These are phyloP conservation scores for Siniperca knerii DNA, from an alignment of 2,113 vertebrate genomes.

Conservation along the genomic window DNA sequence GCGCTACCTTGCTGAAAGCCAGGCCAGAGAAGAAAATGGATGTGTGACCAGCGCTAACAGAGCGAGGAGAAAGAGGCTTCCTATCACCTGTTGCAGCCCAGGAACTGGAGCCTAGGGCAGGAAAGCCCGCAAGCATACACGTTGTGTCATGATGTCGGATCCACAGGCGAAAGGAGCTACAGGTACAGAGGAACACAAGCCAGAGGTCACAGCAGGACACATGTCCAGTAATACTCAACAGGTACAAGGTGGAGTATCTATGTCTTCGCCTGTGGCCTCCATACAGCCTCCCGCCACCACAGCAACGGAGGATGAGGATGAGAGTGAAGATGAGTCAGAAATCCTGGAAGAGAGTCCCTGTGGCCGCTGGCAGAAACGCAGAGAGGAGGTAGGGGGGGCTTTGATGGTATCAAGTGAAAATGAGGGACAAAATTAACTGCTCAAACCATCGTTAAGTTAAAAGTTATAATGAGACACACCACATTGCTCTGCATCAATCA, in stretches of 20 bases:
- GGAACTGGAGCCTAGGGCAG: not conserved
- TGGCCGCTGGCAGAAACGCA: slow-evolving; percentile 97
- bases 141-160: slow-evolving; percentile 68
- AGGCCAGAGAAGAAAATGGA: slow-evolving; percentile 40
- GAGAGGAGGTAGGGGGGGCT: slow-evolving; percentile 88
- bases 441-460: not conserved
- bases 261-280: slow-evolving; percentile 88
- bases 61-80: slow-evolving; percentile 29
- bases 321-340: slow-evolving; percentile 97
- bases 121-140: not conserved
- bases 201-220: slow-evolving; percentile 47
- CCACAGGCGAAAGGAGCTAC: slow-evolving; percentile 54
- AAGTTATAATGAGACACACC: not conserved
- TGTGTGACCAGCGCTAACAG: slow-evolving; percentile 29
- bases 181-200: slow-evolving; percentile 48
- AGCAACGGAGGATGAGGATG: slow-evolving; percentile 92
- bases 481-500: not conserved
- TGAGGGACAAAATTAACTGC: not conserved
- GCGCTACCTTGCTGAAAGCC: slow-evolving; percentile 31
- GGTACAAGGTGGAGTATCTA: slow-evolving; percentile 81
- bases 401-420: not conserved
- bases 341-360: slow-evolving; percentile 98
- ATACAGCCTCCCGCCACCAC: slow-evolving; percentile 80
- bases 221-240: slow-evolving; percentile 58
- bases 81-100: slow-evolving; percentile 31